Evolutionary conservation across 2,113 vertebrate genomes (phyloP).

Genomic region (Xenopus laevis): DNA sequence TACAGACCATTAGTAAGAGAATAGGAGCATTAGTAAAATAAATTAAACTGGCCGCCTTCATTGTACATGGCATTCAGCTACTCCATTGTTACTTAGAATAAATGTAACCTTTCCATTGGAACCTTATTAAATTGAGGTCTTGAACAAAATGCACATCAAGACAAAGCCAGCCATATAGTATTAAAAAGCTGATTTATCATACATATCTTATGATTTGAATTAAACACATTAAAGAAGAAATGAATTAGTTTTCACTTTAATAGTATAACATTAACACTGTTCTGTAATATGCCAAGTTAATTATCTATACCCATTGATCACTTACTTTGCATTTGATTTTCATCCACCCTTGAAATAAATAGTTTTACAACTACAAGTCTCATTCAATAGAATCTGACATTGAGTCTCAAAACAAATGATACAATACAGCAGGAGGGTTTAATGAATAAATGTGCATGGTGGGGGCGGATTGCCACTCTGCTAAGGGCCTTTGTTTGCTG

Average conservation of each 20-base stretch:
- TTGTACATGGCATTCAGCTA: slow-evolving; percentile 22
- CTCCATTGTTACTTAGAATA: slow-evolving; percentile 33
- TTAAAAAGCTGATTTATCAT: slow-evolving; percentile 42
- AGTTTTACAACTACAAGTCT: slow-evolving; percentile 16
- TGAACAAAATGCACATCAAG: slow-evolving; percentile 29
- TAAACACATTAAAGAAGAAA: slow-evolving; percentile 40
- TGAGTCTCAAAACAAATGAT: slow-evolving; percentile 1
- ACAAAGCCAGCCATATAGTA: slow-evolving; percentile 17
- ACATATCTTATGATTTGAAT: slow-evolving; percentile 33
- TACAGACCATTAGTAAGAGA: background rate
- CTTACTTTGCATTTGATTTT: slow-evolving; percentile 43
- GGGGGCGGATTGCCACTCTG: too few relatives aligned
- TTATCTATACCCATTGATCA: slow-evolving; percentile 41
- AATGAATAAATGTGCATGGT: too few relatives aligned
- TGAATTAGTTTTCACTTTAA: slow-evolving; percentile 42
- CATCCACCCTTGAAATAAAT: slow-evolving; percentile 44
- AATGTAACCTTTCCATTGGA: slow-evolving; percentile 29
- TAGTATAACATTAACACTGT: slow-evolving; percentile 36
- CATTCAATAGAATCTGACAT: slow-evolving; percentile 20
- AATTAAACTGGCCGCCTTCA: slow-evolving; percentile 11
- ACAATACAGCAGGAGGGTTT: slow-evolving; percentile 5
- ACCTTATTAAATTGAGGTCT: slow-evolving; percentile 36
- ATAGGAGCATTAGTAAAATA: slow-evolving; percentile 18
- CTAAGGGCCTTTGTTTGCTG: too few relatives aligned
- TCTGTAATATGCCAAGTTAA: slow-evolving; percentile 42